phyloP scores from a whole-genome alignment of 2,888 invertebrate genomes.

The Clepsis dumicolana region DNA sequence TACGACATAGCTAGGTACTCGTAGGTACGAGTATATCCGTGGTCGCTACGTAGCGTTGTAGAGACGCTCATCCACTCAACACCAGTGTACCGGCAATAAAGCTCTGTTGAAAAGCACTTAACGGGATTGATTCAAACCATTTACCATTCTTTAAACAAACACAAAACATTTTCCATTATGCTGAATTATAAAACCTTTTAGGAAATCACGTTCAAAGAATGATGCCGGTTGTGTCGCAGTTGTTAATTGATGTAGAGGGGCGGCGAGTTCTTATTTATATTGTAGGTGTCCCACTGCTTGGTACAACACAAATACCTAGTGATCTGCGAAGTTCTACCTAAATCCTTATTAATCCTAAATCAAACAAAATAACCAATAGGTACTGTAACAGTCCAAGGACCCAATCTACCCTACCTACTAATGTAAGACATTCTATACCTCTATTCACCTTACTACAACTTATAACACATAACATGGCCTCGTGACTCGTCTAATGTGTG shows the following conservation, averaged over 20 bases:
- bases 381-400: too few relatives aligned
- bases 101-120: slow-evolving; percentile 85
- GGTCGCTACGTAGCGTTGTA: slow-evolving; percentile 38
- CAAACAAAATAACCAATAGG: too few relatives aligned
- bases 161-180: slow-evolving; percentile 83
- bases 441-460: too few relatives aligned
- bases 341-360: too few relatives aligned
- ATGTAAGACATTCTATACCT: too few relatives aligned
- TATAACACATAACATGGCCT: too few relatives aligned
- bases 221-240: slow-evolving; percentile 19
- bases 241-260: slow-evolving; percentile 10
- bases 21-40: too few relatives aligned
- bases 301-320: neutral
- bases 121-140: slow-evolving; percentile 85
- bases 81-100: slow-evolving; percentile 80
- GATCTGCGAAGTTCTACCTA: too few relatives aligned
- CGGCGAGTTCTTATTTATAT: neutral
- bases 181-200: slow-evolving; percentile 85
- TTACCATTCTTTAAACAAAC: slow-evolving; percentile 85
- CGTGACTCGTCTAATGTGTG: too few relatives aligned
- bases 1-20: too few relatives aligned
- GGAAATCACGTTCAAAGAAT: slow-evolving; percentile 43
- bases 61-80: slow-evolving; percentile 67
- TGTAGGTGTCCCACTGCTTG: neutral
- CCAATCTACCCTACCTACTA: too few relatives aligned